Base-by-base conservation (phyloP, 2,797 vertebrate genomes). In the Knipowitschia caucasica region DNA sequence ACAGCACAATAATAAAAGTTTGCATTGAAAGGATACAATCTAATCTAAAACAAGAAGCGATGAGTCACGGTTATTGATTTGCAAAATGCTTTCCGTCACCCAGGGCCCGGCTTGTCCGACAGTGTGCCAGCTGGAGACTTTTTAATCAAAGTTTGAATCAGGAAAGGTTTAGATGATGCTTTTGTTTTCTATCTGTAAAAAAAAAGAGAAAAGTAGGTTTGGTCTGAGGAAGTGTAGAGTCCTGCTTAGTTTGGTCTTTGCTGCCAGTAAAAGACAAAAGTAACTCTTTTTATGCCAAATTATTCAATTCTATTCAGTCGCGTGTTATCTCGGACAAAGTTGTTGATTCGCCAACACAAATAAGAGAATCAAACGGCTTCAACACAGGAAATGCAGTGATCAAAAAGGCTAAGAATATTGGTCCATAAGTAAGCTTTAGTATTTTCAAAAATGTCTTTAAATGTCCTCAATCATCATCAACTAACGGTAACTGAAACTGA, bases 31-130 rank as follows among this genome's bases (percentile, higher is more conserved):
- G 62, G 54, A 42, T 43, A 14, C 59, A 53, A 59, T 55, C 53
- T 46, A 53, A 55, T 55, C 53, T 60, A 42, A 38, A 31, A 31
- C 15, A 47, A 30, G 27, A 21, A 47, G 35, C 38, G 60, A 54
- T 38, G 60, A 69, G 52, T 67, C 51, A 50, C 35, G 17, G 23
- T 42, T 61, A 71, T 64, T 72, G 63, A 74, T 63, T 62, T 72
- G 35, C 36, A 60, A 51, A n/a, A 57, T 23, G 54, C 33, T 26
- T 70, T 67, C 63, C 66, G 34, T 59, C 71, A 52, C 62, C 62
- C 20, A 45, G 59, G 56, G 72, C 47, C 24, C 26, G 54, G 61
- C 31, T 14, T 20, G 21, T 39, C 45, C 56, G 15, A 54, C 54
- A 50, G 27, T 17, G 40, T 70, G 52, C 39, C 25, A 30, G 49